Base-by-base conservation (phyloP, 1,140 invertebrate genomes). In the Micrasema longulum region DNA sequence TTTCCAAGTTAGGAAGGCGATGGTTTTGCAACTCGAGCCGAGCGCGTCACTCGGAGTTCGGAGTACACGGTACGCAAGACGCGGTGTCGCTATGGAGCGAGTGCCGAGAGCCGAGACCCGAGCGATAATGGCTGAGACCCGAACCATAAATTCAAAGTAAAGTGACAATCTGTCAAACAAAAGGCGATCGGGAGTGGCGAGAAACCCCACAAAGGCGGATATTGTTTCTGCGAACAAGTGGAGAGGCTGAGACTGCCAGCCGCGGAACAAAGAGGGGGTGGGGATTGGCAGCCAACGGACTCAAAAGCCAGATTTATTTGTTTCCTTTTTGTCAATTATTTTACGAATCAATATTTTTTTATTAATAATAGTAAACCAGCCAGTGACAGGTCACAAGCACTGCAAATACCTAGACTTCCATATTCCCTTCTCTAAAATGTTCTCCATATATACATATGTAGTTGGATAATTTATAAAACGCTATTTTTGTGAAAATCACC, bases 91-190 rank as follows among this genome's bases (percentile, higher is more conserved):
- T 38, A n/a, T n/a, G 11, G n/a, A 14, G 23, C 14, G 1, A 1
- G 41, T 35, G 10, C n/a, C 50, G 16, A 23, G 50, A 23, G 12
- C 38, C 14, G 38, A 3, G n/a, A 22, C 11, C 38, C 18, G 10
- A 2, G 12, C 57, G 16, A 43, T 62, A 69, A 74, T 74, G 69
- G 52, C 68, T 18, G 66, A 68, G 63, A 63, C 73, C 73, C 64
- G 57, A 63, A 69, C 69, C 73, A 63, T 75, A 75, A 75, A 75
- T 75, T 75, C 73, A 75, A 75, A 75, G 73, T 72, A 72, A 75
- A 75, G 73, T 75, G 73, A 75, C 73, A 75, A 75, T 75, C 73
- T 75, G 73, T 75, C 73, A 75, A 75, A 75, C 73, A 75, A 75
- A 75, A 75, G 73, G 69, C 73, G 70, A 74, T 74, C 48, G 73